A percentile compares a stretch with the other conserved stretches of the same genome.
These are phyloP conservation scores for Bufo gargarizans DNA, from an alignment of 2,113 vertebrate genomes.

Conservation along the genomic window DNA sequence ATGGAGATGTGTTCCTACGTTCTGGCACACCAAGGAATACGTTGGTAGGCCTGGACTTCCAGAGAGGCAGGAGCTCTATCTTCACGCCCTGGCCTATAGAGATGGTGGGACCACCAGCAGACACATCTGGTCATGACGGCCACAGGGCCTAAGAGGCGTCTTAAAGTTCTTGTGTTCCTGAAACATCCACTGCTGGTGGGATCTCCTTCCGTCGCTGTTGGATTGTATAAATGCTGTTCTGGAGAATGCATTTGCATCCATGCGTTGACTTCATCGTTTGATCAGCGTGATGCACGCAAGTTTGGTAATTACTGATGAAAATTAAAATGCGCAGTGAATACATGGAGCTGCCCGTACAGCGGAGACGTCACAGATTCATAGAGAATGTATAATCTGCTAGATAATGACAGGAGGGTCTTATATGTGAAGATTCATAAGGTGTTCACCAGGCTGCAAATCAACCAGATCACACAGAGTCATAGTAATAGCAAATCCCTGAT, in stretches of 20 bases:
- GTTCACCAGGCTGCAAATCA: neutral
- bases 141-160: too few relatives aligned
- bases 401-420: neutral
- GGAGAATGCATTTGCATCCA: neutral
- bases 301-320: constrained; percentile 36
- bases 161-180: neutral
- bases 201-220: neutral
- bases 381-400: too few relatives aligned
- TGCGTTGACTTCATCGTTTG: constrained; percentile 5
- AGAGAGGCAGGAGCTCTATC: too few relatives aligned
- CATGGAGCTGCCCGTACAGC: neutral
- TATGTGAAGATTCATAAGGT: neutral
- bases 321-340: constrained; percentile 15
- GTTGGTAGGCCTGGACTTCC: too few relatives aligned
- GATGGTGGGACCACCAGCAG: too few relatives aligned
- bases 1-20: too few relatives aligned
- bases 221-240: neutral
- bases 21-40: too few relatives aligned
- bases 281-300: constrained; percentile 28
- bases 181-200: neutral
- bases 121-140: too few relatives aligned
- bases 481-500: neutral
- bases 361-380: neutral
- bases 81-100: too few relatives aligned
- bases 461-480: neutral